phyloP scores from a whole-genome alignment of 1,140 invertebrate genomes.

The Solenopsis invicta region DNA sequence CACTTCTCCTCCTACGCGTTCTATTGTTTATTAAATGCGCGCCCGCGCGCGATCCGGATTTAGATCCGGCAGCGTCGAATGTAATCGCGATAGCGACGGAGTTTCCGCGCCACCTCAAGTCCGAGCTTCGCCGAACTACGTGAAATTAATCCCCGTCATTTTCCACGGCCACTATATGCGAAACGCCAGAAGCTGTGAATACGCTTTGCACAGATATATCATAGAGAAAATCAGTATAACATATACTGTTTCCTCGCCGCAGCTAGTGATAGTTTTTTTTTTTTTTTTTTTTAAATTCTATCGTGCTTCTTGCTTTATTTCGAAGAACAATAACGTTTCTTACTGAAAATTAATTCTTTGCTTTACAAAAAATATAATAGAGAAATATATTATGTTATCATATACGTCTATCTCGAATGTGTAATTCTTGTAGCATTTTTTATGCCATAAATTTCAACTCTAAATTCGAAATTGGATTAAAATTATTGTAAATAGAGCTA shows the following conservation, averaged over 20 bases:
- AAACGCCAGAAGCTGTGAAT: background rate
- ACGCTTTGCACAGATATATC: background rate
- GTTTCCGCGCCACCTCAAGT: slow-evolving; percentile 20
- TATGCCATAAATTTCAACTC: background rate
- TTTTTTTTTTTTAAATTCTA: background rate
- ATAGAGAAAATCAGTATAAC: background rate
- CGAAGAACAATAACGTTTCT: background rate
- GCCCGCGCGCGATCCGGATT: slow-evolving; percentile 26
- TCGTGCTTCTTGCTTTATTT: background rate
- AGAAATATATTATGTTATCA: background rate
- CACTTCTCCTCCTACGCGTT: background rate
- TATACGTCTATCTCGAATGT: background rate
- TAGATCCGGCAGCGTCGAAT: slow-evolving; percentile 2
- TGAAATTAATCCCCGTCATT: slow-evolving; percentile 40
- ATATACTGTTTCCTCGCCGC: background rate
- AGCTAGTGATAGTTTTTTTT: background rate
- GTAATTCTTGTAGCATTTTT: background rate
- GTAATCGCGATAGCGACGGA: slow-evolving; percentile 25
- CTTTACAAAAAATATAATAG: background rate
- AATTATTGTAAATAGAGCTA: background rate
- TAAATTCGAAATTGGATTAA: background rate
- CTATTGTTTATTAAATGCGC: slow-evolving; percentile 48
- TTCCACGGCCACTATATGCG: slow-evolving; percentile 4
- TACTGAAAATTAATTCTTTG: background rate
- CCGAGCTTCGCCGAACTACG: background rate